Conservation (phyloP, 1,140 invertebrate species). For the Drosophila melanica region DNA sequence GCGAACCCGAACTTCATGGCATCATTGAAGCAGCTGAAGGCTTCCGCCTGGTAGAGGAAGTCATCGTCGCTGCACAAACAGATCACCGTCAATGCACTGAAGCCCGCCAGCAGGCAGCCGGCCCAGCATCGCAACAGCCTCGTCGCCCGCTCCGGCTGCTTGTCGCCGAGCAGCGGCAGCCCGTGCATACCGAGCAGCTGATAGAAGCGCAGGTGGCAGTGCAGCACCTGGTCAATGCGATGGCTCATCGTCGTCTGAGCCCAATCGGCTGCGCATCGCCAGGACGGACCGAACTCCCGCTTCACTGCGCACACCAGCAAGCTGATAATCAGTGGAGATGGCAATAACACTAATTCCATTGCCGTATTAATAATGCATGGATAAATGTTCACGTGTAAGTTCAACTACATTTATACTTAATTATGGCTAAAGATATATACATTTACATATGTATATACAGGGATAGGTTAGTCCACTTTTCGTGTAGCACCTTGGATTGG, state of each 20-base stretch:
- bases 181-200: conserved; percentile 65
- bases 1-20: conserved; percentile 56
- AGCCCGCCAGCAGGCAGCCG: conserved; percentile 27
- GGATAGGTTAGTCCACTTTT: too few relatives aligned
- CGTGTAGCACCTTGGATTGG: too few relatives aligned
- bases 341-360: not conserved
- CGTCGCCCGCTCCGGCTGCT: not conserved
- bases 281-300: not conserved
- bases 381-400: not conserved
- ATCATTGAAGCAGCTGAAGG: conserved; percentile 66
- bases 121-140: conserved; percentile 33
- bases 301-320: not conserved
- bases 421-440: not conserved
- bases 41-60: conserved; percentile 57
- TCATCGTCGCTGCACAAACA: conserved; percentile 48
- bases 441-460: not conserved
- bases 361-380: not conserved
- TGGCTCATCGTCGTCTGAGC: conserved; percentile 50
- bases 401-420: too few relatives aligned
- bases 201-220: conserved; percentile 62
- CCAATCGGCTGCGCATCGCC: too few relatives aligned
- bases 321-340: not conserved
- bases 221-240: conserved; percentile 48
- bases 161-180: conserved; percentile 39
- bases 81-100: conserved; percentile 11